phyloP scores from a whole-genome alignment of 2,113 vertebrate genomes.

The Myxocyprinus asiaticus region DNA sequence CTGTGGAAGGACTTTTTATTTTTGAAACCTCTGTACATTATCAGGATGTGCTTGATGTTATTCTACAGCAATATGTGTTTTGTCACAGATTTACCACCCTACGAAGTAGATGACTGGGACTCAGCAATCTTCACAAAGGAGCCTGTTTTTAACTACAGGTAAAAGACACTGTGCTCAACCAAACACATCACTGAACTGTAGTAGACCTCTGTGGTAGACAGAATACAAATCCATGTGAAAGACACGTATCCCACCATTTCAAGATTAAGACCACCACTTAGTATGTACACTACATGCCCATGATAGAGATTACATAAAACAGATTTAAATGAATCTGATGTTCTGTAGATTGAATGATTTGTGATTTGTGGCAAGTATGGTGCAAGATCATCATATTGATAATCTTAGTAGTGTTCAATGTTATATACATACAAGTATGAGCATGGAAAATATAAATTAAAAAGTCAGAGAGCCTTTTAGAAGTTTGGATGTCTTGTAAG shows the following conservation, averaged over 20 bases:
- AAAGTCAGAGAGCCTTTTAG: background rate
- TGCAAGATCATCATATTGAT: background rate
- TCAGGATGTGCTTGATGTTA: background rate
- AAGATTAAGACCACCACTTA: constrained; percentile 40
- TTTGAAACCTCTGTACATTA: background rate
- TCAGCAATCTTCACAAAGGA: constrained; percentile 76
- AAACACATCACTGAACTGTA: no score
- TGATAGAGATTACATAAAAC: constrained; percentile 44
- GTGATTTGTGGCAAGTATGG: background rate
- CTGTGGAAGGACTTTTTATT: no score
- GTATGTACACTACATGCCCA: background rate
- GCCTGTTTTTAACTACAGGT: constrained; percentile 78
- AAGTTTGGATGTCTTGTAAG: background rate
- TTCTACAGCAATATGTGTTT: background rate
- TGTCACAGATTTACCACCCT: constrained; percentile 43
- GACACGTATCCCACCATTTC: constrained; percentile 22
- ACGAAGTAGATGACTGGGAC: constrained; percentile 72
- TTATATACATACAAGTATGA: background rate
- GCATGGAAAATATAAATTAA: no score
- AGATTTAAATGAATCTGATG: constrained; percentile 16
- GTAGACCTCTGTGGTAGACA: background rate
- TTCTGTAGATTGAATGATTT: background rate
- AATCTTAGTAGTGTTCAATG: background rate
- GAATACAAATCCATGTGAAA: constrained; percentile 23
- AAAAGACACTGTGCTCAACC: constrained; percentile 26